These are phyloP conservation scores for Drosophila miranda DNA, from an alignment of 1,140 invertebrate species.

Conservation along the genomic window DNA sequence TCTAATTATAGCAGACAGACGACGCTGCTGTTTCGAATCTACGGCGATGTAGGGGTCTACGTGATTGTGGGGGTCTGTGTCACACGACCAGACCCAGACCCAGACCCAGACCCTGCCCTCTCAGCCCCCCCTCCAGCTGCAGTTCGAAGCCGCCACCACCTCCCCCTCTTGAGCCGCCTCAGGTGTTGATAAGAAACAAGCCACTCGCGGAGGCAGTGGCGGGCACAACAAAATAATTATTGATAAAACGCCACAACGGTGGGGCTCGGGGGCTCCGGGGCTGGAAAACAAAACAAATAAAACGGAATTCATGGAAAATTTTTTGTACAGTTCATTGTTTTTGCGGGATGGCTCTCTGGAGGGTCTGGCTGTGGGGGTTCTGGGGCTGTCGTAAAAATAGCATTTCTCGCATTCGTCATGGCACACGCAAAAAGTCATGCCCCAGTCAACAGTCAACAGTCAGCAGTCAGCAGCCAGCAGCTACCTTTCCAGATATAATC, in stretches of 20 bases:
- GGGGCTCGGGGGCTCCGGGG: conserved; percentile 15
- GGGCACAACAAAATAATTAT: conserved; percentile 81
- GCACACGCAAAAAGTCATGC: conserved; percentile 77
- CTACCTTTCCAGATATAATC: conserved; percentile 70
- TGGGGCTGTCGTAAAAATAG: conserved; percentile 50
- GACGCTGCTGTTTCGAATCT: too few relatives aligned
- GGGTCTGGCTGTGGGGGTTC: conserved; percentile 18
- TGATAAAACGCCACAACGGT: conserved; percentile 65
- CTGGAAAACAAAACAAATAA: conserved; percentile 55
- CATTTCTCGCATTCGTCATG: conserved; percentile 68
- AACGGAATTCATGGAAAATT: conserved; percentile 73
- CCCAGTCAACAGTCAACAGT: conserved; percentile 13
- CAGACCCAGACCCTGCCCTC: conserved; percentile 28
- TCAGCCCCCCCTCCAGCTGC: background rate
- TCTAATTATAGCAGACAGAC: conserved; percentile 61
- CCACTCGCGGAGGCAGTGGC: conserved; percentile 52
- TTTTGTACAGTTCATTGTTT: conserved; percentile 76
- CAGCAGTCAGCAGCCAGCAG: too few relatives aligned
- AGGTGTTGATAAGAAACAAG: conserved; percentile 65
- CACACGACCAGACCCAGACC: conserved; percentile 55
- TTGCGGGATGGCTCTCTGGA: background rate
- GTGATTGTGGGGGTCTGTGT: conserved; percentile 73
- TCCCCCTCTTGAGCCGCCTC: conserved; percentile 15
- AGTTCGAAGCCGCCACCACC: background rate
- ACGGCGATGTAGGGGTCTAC: conserved; percentile 39